Evolutionary conservation across 2,113 vertebrate genomes (phyloP), one percentile per base, ranked within the genome.

Genomic region (Geothlypis trichas): DNA sequence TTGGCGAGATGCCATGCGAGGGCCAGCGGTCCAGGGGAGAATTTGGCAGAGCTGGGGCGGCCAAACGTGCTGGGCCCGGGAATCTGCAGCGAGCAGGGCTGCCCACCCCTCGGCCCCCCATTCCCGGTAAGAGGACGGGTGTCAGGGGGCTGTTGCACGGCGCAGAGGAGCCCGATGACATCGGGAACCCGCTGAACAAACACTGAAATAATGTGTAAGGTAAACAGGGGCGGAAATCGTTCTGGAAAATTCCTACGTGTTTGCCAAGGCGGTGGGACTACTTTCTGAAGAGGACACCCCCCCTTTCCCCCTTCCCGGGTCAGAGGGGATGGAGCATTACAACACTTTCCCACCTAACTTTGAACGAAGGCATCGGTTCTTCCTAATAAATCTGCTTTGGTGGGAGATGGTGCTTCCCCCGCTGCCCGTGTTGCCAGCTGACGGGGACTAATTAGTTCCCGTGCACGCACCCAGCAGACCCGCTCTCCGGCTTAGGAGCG

Each of bases 161-260:
- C 4, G 13, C 24, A 6, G 55, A 68, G 81, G 84, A 87, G 86
- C 81, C 83, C 13, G 7, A 65, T 75, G 93, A 68, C 67, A 83
- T 31, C 15, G 47, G 93, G 83, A 95, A 74, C 87, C 37, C 49
- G 1, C 75, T 87, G 91, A 96, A 58, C 91, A 96, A 97, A 96
- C 90, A 69, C 78, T 52, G 87, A 83, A 94, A 94, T 92, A 79
- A 67, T 18, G 87, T 88, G 87, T 73, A 94, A 93, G 95, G 95
- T 96, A 96, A 96, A 97, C 95, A 95, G 93, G 71, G 95, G 82
- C 15, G 52, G 95, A 94, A 96, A 84, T 54, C 17, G 6, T 96
- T 97, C 96, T 94, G 90, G 96, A 97, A 97, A 95, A 96, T 96
- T 96, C 95, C 92, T 95, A 78, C 7, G 5, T 51, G 46, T 93